Evolutionary conservation across 2,797 vertebrate genomes (phyloP), one percentile per base, ranked within the genome.

Genomic region (Hemitrygon akajei): DNA sequence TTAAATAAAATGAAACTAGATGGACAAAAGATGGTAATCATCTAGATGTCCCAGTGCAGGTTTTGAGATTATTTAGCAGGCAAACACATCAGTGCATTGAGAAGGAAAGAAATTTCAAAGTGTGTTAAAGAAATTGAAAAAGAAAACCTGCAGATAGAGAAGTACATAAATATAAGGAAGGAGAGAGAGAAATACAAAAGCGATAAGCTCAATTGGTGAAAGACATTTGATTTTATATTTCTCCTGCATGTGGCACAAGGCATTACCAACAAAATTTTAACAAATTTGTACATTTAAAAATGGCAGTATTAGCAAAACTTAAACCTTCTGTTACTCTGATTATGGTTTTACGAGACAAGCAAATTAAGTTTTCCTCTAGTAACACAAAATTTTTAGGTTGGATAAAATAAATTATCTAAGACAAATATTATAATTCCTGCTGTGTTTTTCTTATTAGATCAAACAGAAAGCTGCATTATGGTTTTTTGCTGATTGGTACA

Each of bases 401-500:
- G 95, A 95, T 95, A 95, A 94, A 96, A 95, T 95, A 71, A 34
- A 95, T 95, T 96, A 96, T 95, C 95, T 95, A 96, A 95, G 95
- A 96, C 95, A 95, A 96, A 95, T 94, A 95, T 94, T 95, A 96
- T 27, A 0, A 77, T 94, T 95, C 97, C 97, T 14, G 94, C 97
- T 97, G 97, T 97, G 97, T 96, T 96, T 97, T 97, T 97, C 96
- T 96, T 96, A 95, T 96, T 96, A 97, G 97, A 96, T 97, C 97
- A 97, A 97, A 97, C 96, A 96, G 96, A 95, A 96, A 96, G 95
- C 95, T 96, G 95, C 95, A 96, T 95, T 95, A 95, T 96, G 95
- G 96, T 94, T 94, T 95, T 95, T 95, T 95, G 95, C 95, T 96
- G 91, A 93, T 93, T 93, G 71, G 71, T 76, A 93, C 40, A 93